Base-by-base conservation (phyloP, 2,797 vertebrate genomes). In the Sebastes iracundus region DNA sequence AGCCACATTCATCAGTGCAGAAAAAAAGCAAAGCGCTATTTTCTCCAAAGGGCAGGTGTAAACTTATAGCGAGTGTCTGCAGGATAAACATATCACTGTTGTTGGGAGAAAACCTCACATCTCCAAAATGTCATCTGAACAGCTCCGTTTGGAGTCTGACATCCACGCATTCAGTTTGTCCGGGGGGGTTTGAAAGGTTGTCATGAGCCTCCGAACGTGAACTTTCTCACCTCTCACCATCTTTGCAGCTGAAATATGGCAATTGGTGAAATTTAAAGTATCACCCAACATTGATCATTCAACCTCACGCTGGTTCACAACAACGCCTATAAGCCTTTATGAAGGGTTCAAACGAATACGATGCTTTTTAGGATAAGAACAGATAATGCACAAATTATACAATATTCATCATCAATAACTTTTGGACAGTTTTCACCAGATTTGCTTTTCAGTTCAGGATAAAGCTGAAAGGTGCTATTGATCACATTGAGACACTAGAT, bases 1-100 rank as follows among this genome's bases (percentile, higher is more conserved):
- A 77, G 61, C 33, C 82, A 74, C 83, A 89, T 89, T 90, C 82
- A 84, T 88, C 88, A 86, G 75, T 61, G 77, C 76, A 87, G 87
- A 81, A 88, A 88, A 46, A 86, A 76, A 90, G 79, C 83, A 70
- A 49, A 49, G 56, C 3, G 5, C 72, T 71, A 6, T 79, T 88
- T 83, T 62, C 74, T 80, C 60, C 75, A 81, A 73, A 87, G 82
- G 82, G 75, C 87, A 90, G 79, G 67, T 85, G 66, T 77, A 61
- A 87, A 85, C 75, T 56, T 82, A 77, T 68, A 77, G 79, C 22
- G 2, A 80, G 75, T 56, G 80, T 79, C 75, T 76, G 77, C 55
- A 32, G 70, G 80, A 77, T 80, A 62, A 82, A 84, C 76, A 79
- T 35, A 55, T 77, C 30, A 18, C 58, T 46, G 70, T 46, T 77